phyloP scores from a whole-genome alignment of 92 coral and sea anemone genomes.

The Desmophyllum pertusum region DNA sequence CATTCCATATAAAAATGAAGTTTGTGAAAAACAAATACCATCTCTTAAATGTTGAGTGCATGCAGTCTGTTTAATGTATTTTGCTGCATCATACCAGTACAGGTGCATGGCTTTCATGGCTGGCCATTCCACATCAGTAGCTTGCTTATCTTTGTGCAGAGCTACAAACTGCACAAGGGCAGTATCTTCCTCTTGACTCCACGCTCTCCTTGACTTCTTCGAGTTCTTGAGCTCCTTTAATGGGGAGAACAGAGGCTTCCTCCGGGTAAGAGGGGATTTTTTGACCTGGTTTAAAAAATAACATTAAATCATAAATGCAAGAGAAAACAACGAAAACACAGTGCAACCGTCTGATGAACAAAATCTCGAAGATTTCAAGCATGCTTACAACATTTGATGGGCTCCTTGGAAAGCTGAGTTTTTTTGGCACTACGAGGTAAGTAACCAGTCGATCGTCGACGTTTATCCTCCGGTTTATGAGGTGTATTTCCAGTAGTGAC shows the following conservation, averaged over 20 bases:
- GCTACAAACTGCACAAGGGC: slow-evolving; percentile 28
- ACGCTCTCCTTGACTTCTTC: background rate
- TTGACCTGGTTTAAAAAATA: too few relatives aligned
- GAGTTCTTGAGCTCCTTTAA: background rate
- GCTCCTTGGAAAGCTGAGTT: slow-evolving; percentile 1
- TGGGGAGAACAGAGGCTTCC: too few relatives aligned
- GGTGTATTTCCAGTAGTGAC: too few relatives aligned
- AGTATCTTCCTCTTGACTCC: background rate
- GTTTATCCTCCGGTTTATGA: background rate
- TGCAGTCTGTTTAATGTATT: background rate
- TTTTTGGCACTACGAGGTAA: background rate
- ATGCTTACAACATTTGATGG: background rate
- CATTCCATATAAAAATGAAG: too few relatives aligned
- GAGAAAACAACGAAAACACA: too few relatives aligned
- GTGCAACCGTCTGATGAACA: too few relatives aligned
- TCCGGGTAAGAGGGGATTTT: too few relatives aligned
- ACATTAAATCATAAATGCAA: too few relatives aligned
- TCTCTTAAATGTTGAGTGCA: background rate
- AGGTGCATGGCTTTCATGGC: slow-evolving; percentile 4
- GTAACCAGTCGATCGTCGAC: background rate
- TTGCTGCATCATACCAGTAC: slow-evolving; percentile 1
- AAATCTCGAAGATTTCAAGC: background rate
- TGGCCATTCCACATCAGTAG: background rate
- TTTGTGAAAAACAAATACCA: background rate
- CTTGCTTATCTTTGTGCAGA: slow-evolving; percentile 4